A percentile compares a stretch with the other conserved stretches of the same genome.
Conservation (phyloP, 2,797 vertebrate species). For the Premnoplex brunnescens region DNA sequence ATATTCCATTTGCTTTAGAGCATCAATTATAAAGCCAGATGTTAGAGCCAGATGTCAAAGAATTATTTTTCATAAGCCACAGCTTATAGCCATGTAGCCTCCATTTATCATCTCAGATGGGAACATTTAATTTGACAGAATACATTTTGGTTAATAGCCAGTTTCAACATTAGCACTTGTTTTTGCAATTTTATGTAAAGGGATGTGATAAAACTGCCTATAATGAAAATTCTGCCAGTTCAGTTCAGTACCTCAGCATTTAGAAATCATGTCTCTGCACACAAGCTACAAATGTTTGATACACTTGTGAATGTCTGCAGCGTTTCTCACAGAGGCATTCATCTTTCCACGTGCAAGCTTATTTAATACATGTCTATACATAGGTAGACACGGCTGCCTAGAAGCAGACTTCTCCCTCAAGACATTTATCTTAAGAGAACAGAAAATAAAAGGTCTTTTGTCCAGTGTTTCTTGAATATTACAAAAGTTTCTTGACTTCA, state of each 20-base stretch:
- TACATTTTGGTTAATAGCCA: constrained; percentile 77
- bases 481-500: background rate
- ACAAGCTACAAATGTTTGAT: background rate
- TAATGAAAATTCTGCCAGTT: constrained; percentile 53
- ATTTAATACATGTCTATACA: background rate
- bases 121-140: constrained; percentile 75
- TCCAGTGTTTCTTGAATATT: background rate
- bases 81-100: constrained; percentile 55
- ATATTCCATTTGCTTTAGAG: constrained; percentile 56
- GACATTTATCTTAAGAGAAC: background rate
- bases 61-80: constrained; percentile 69
- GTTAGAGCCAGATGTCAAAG: constrained; percentile 74
- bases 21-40: constrained; percentile 75
- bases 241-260: constrained; percentile 42
- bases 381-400: background rate
- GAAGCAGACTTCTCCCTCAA: background rate
- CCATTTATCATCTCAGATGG: constrained; percentile 76
- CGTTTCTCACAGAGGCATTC: background rate
- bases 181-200: constrained; percentile 63
- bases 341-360: background rate
- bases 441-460: background rate
- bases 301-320: background rate
- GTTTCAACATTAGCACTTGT: constrained; percentile 70
- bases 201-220: constrained; percentile 62
- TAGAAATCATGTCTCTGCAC: constrained; percentile 22